Base-by-base conservation (phyloP, 1,140 invertebrate genomes). In the Tetramorium alpestre region DNA sequence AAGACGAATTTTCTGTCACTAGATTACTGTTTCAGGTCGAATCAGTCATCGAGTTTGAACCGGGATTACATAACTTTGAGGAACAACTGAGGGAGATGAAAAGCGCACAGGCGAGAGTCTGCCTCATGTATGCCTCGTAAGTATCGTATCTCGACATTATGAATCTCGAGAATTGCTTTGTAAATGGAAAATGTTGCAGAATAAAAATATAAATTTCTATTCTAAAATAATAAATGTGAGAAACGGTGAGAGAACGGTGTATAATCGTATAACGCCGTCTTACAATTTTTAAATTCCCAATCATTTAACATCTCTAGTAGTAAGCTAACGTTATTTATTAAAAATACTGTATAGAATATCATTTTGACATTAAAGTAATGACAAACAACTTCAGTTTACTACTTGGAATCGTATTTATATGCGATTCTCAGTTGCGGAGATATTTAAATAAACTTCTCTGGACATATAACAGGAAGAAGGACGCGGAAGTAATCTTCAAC, bases 91-190 rank as follows among this genome's bases (percentile, higher is more conserved):
- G 96, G 64, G 98, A 98, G 88, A 97, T 98, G 93, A 98, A 97
- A 94, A 97, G 96, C 90, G 97, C 97, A 51, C 98, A 99, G 94
- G 97, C 98, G 0, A 96, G 98, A 91, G 98, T 99, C 0, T 98
- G 98, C 92, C 96, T 99, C 7, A 96, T 99, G 95, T 99, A 99
- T 96, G 98, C 98, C 16, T 98, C 97, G 98, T 99, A 96, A 96
- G 96, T 96, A 88, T 77, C 64, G 2, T 11, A 10, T 18, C 51
- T 18, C 2, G 18, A 28, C 0, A 47, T 58, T 22, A n/a, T 18
- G 49, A 25, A 58, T 85, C 22, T 84, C 1, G n/a, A 13, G 1
- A 64, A 78, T 13, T 75, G 16, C 33, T 33, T 33, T 60, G 4
- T 16, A 1, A 85, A 77, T 41, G 41, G 44, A 16, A 81, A 88